Conservation (phyloP, 2,797 vertebrate genomes). For the Aselliscus stoliczkanus region DNA sequence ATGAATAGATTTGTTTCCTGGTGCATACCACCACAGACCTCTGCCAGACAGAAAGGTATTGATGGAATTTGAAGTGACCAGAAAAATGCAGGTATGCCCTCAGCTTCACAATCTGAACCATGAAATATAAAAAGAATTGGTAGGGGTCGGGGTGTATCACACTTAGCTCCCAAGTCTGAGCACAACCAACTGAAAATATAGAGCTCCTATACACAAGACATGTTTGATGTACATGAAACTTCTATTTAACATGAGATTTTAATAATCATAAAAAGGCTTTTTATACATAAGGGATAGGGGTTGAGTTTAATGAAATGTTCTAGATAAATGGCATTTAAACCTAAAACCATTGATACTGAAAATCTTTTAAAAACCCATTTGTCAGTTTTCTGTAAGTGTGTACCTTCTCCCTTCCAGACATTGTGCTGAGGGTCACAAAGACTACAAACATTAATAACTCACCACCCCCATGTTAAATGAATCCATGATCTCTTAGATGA, state of each 20-base stretch:
- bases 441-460: neutral
- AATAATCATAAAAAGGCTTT: neutral
- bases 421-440: neutral
- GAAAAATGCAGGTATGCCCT: constrained; percentile 75
- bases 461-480: neutral
- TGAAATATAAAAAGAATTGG: neutral
- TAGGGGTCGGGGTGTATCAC: neutral
- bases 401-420: neutral
- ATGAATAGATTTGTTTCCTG: constrained; percentile 77
- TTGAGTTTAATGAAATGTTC: constrained; percentile 17
- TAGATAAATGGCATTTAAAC: neutral
- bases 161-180: neutral
- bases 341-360: neutral
- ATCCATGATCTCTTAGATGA: neutral
- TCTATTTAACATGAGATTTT: neutral
- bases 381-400: neutral
- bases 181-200: neutral
- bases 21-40: constrained; percentile 64
- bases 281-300: neutral
- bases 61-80: constrained; percentile 79
- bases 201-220: neutral
- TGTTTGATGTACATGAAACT: neutral
- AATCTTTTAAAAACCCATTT: neutral
- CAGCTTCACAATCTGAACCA: constrained; percentile 55
- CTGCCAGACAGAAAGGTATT: constrained; percentile 74